Evolutionary conservation across 2,888 invertebrate genomes (phyloP), one percentile per base, ranked within the genome.

Genomic region (Drosophila tanythrix): DNA sequence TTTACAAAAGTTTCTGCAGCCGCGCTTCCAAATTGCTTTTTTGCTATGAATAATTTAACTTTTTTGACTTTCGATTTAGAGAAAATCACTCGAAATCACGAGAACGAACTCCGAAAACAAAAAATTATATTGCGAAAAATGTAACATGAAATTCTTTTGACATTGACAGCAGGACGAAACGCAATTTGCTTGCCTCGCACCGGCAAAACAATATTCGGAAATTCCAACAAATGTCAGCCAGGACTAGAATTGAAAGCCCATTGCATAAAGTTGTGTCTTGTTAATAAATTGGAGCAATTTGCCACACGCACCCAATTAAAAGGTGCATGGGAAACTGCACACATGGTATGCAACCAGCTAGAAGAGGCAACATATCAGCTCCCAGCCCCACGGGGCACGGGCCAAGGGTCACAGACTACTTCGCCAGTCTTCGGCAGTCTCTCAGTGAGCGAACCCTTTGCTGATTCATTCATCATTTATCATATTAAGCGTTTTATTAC

Each of bases 401-500:
- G 25, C 52, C 53, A 61, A 58, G 57, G 50, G 48, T 38, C 51
- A 31, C 36, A 53, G 55, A 35, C 50, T 46, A 46, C 31, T 48
- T 31, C 21, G 35, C 15, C n/a, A 57, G 43, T 38, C 18, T 25
- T 27, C 27, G 35, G 15, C n/a, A 27, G 51, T 40, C 8, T 35
- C 25, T 46, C 15, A 62, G 64, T 33, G 69, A 61, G 76, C 69
- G 69, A 89, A 89, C 82, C 86, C 83, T 89, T 81, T 85, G 76
- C 85, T 61, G 89, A 78, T 69, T 88, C 89, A 90, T 88, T 70
- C 91, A 90, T 81, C 90, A 92, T 91, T 84, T 91, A 92, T 91
- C 92, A 91, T 90, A 82, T 91, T 92, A 92, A 91, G 92, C 92
- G 92, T 89, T 91, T 92, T 91, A 91, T 92, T 91, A 92, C 91